Percentiles rank a stretch among this genome's conserved stretches.
Evolutionary conservation across 2,797 vertebrate species (phyloP).

Genomic region (Diceros bicornis): DNA sequence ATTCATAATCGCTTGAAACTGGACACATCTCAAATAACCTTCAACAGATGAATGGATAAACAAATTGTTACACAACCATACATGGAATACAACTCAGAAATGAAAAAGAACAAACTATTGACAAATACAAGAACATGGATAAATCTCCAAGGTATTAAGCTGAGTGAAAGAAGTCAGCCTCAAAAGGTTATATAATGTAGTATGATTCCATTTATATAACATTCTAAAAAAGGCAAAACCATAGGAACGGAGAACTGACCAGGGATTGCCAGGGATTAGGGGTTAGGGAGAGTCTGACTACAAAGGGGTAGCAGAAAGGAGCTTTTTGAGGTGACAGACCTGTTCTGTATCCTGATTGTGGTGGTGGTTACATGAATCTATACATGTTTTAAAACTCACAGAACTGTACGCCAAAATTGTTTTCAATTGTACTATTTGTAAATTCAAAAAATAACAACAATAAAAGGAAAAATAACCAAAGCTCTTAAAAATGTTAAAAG

Average conservation of each 20-base stretch:
- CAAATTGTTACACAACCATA: not conserved
- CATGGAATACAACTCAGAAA: not conserved
- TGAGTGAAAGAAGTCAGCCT: slow-evolving; percentile 27
- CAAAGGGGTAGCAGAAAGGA: not conserved
- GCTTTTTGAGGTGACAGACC: not conserved
- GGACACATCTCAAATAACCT: not conserved
- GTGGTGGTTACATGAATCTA: not conserved
- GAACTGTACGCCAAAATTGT: not conserved
- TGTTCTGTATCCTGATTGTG: not conserved
- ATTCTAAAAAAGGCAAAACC: not conserved
- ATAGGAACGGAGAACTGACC: not conserved
- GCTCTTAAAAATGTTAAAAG: slow-evolving; percentile 24
- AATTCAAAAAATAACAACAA: not conserved
- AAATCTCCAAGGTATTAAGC: not conserved
- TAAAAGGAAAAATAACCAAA: slow-evolving; percentile 28
- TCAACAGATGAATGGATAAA: not conserved
- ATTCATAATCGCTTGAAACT: not conserved
- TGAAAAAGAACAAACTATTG: slow-evolving; percentile 43
- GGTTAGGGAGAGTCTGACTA: not conserved
- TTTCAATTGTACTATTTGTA: not conserved
- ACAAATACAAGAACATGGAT: not conserved
- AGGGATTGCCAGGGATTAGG: not conserved
- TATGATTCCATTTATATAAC: not conserved
- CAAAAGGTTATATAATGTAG: not conserved
- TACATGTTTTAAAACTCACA: slow-evolving; percentile 9